Percentiles rank a stretch among this genome's conserved stretches.
These are phyloP conservation scores for Ceryle rudis DNA, from an alignment of 2,797 vertebrate species.

Conservation along the genomic window DNA sequence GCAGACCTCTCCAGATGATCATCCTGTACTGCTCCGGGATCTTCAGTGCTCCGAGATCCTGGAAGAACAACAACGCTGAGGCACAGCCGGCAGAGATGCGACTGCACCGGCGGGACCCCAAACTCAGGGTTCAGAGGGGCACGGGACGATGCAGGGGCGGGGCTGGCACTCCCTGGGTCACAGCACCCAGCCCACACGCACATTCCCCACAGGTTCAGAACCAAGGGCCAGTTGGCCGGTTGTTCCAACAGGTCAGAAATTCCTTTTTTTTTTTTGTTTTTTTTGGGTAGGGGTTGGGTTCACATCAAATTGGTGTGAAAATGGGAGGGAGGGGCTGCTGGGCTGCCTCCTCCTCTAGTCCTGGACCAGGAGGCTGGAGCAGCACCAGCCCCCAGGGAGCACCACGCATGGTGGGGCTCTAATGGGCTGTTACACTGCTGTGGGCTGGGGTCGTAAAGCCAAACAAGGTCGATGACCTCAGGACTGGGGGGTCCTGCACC, in stretches of 20 bases:
- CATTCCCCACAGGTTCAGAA: background rate
- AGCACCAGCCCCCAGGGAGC: background rate
- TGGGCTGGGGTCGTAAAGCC: fast-evolving
- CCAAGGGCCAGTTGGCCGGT: fast-evolving
- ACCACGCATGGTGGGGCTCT: background rate
- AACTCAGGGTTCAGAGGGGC: fast-evolving
- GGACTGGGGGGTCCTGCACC: background rate
- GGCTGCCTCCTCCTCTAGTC: background rate
- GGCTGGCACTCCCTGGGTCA: background rate
- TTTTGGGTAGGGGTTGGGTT: background rate
- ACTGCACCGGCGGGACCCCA: fast-evolving
- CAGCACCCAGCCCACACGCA: fast-evolving
- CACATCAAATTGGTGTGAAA: background rate
- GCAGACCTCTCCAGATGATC: conserved; percentile 94
- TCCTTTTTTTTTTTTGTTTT: background rate
- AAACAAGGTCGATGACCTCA: background rate
- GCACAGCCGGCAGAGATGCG: fast-evolving
- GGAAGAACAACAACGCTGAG: background rate
- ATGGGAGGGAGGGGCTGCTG: background rate
- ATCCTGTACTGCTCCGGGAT: conserved; percentile 95
- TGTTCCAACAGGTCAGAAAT: background rate
- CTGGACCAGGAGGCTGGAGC: background rate
- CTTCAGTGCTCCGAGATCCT: conserved; percentile 96
- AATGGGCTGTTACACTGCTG: fast-evolving
- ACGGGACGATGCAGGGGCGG: fast-evolving